Percentiles rank a stretch among this genome's conserved stretches.
Evolutionary conservation across 2,113 vertebrate species (phyloP).

Genomic region (crab-eating macaque (Macaca fascicularis)): T2T-MFA8v1.1 NC_088380.1:130217001-130217500

Average conservation of each 20-base stretch:
- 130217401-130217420: neutral
- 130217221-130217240: neutral
- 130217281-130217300: neutral
- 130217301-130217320: neutral
- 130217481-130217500: neutral
- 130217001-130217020: no score
- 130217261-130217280: neutral
- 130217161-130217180: neutral
- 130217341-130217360: neutral
- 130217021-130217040: no score
- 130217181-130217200: neutral
- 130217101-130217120: neutral
- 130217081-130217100: no score
- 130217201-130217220: conserved; percentile 31
- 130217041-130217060: no score
- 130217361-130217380: neutral
- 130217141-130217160: neutral
- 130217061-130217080: no score
- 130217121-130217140: neutral
- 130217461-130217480: neutral
- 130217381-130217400: neutral
- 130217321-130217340: neutral
- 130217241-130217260: neutral
- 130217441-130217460: neutral
- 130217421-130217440: neutral